phyloP scores from a whole-genome alignment of 2,113 vertebrate species.

The Lophius piscatorius region DNA sequence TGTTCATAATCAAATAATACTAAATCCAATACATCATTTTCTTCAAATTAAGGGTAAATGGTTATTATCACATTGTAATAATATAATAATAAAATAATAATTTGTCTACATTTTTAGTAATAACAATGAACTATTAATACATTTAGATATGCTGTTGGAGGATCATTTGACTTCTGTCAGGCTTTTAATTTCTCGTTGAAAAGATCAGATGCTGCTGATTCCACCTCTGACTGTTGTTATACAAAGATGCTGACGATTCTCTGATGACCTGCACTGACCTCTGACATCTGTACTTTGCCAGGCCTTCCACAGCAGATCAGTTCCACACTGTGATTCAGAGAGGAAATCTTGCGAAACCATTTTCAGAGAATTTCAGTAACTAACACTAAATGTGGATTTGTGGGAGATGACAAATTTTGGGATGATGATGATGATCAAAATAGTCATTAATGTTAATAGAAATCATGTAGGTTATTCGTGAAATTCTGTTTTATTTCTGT shows the following conservation, averaged over 20 bases:
- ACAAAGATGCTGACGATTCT: slow-evolving; percentile 9
- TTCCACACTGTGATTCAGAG: slow-evolving; percentile 34
- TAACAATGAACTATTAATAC: background rate
- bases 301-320: slow-evolving; percentile 30
- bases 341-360: background rate
- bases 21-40: background rate
- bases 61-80: background rate
- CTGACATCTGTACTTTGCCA: slow-evolving; percentile 31
- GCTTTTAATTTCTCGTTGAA: slow-evolving; percentile 23
- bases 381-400: background rate
- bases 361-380: slow-evolving; percentile 27
- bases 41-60: background rate
- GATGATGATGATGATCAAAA: too few relatives aligned
- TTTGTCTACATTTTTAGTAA: too few relatives aligned
- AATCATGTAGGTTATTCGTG: too few relatives aligned
- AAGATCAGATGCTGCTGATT: background rate
- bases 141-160: background rate
- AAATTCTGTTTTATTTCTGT: too few relatives aligned
- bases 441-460: too few relatives aligned
- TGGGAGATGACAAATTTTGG: slow-evolving; percentile 20
- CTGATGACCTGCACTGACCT: slow-evolving; percentile 28
- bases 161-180: background rate
- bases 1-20: background rate
- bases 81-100: too few relatives aligned
- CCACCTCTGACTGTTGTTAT: slow-evolving; percentile 21